These are phyloP conservation scores for Aphodius sticticus DNA, from an alignment of 2,888 invertebrate species.

Conservation along the genomic window DNA sequence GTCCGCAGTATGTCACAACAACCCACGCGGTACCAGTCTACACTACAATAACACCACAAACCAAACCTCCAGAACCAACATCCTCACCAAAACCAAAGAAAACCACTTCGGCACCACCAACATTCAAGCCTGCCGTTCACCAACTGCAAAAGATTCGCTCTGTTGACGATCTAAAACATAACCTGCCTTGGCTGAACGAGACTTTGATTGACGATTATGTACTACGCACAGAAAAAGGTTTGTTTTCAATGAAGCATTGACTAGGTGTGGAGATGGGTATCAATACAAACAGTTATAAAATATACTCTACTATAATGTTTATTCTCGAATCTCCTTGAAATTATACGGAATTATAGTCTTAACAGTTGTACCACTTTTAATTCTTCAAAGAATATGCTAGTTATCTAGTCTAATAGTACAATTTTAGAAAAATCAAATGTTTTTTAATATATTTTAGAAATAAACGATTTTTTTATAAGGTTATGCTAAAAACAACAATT, in stretches of 20 bases:
- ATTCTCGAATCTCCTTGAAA: neutral
- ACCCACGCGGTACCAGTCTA: neutral
- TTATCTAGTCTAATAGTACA: no score
- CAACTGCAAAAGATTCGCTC: neutral
- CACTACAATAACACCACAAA: neutral
- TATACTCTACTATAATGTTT: neutral
- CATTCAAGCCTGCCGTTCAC: neutral
- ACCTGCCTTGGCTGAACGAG: constrained; percentile 32
- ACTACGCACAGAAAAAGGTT: constrained; percentile 33
- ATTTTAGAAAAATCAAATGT: no score
- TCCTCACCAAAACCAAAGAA: neutral
- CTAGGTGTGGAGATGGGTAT: no score
- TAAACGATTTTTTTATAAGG: no score
- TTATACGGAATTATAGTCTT: neutral
- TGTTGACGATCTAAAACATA: constrained; percentile 28
- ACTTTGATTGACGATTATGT: constrained; percentile 26
- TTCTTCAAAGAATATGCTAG: no score
- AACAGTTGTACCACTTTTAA: no score
- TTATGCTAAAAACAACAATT: no score
- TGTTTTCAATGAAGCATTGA: neutral
- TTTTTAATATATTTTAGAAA: no score
- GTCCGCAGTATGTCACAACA: neutral
- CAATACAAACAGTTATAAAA: no score
- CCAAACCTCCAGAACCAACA: neutral
- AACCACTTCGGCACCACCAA: neutral